phyloP scores from a whole-genome alignment of 1,140 invertebrate species.

The Ooceraea biroi region DNA sequence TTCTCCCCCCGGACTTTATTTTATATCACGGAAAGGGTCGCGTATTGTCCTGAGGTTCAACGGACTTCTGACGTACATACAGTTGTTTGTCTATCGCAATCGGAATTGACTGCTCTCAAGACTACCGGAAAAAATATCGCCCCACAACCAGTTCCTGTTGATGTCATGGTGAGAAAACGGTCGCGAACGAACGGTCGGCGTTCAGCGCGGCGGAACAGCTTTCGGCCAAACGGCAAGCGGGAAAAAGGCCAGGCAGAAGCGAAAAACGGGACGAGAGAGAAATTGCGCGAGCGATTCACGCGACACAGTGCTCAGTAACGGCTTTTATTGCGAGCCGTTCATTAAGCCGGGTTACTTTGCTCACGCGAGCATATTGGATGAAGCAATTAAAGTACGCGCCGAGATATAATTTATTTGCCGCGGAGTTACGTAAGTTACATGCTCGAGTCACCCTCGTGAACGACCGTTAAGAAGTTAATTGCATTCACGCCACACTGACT shows the following conservation, averaged over 20 bases:
- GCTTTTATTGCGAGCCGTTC: constrained; percentile 60
- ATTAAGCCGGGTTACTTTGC: constrained; percentile 62
- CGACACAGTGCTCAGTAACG: constrained; percentile 32
- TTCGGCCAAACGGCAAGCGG: not conserved
- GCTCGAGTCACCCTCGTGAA: no score
- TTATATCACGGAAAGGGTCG: not conserved
- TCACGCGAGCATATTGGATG: constrained; percentile 27
- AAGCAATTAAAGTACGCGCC: constrained; percentile 62
- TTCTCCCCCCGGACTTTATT: not conserved
- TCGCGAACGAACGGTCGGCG: not conserved
- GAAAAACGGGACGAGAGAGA: not conserved
- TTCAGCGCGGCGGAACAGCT: constrained; percentile 43
- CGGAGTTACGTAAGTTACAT: constrained; percentile 47
- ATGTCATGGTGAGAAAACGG: not conserved
- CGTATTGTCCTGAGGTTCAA: constrained; percentile 9
- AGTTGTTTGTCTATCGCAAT: not conserved
- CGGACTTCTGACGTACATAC: not conserved
- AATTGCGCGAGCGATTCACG: constrained; percentile 22
- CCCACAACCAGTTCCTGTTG: not conserved
- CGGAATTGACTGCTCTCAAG: not conserved
- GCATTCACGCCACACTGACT: constrained; percentile 55
- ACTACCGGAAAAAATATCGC: not conserved
- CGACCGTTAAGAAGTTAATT: constrained; percentile 62
- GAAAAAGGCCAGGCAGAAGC: not conserved
- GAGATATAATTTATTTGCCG: constrained; percentile 68